A percentile compares a stretch with the other conserved stretches of the same genome.
These are phyloP conservation scores for Salmo trutta DNA, from an alignment of 2,797 vertebrate species.

Conservation along the genomic window DNA sequence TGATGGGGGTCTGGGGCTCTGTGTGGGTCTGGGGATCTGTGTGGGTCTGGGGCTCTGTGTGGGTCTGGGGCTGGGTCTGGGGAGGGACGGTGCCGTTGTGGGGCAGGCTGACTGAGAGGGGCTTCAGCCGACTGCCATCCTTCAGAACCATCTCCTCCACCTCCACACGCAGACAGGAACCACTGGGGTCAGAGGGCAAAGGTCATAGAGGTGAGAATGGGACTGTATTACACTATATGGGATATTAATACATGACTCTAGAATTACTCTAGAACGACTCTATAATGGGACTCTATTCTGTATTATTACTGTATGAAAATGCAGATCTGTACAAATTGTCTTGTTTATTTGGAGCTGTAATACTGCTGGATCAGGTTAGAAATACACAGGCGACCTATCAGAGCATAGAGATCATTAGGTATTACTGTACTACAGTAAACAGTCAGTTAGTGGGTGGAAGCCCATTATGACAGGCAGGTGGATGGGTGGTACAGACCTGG, in stretches of 20 bases:
- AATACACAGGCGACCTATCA: too few species aligned
- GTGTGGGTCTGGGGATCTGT: not conserved
- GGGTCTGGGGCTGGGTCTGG: conserved; percentile 26
- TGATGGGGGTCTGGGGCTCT: conserved; percentile 45
- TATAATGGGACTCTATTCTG: too few species aligned
- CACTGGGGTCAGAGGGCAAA: conserved; percentile 1
- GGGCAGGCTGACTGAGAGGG: conserved; percentile 75
- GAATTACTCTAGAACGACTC: too few species aligned
- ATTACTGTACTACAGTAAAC: not conserved
- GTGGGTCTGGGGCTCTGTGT: conserved; percentile 10
- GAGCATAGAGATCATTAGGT: too few species aligned
- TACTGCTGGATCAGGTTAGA: too few species aligned
- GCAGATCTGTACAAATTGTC: too few species aligned
- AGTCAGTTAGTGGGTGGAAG: not conserved
- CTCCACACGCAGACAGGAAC: conserved; percentile 64
- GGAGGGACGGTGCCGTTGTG: conserved; percentile 64
- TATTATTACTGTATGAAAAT: too few species aligned
- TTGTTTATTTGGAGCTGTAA: too few species aligned
- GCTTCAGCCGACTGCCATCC: conserved; percentile 58
- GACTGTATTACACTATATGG: not conserved
- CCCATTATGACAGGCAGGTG: not conserved
- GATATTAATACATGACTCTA: not conserved
- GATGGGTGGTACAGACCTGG: conserved; percentile 66
- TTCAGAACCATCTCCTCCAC: conserved; percentile 67
- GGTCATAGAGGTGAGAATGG: not conserved